Conservation (phyloP, 2,888 invertebrate species). For the Dimorphilus gyrociliatus region DNA sequence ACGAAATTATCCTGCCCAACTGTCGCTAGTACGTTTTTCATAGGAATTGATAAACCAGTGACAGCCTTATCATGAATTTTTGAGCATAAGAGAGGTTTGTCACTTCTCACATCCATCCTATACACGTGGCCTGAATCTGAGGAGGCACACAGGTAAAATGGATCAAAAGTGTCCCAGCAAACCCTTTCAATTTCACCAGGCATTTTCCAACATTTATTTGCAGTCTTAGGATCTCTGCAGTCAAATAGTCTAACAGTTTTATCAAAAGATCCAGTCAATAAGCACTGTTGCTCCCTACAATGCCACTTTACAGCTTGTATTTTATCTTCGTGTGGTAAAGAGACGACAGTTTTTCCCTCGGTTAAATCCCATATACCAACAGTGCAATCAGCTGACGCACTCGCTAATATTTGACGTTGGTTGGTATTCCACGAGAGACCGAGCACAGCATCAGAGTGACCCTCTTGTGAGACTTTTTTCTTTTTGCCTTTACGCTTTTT, state of each 20-base stretch:
- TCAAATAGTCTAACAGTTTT: conserved; percentile 57
- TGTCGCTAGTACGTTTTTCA: too few relatives aligned
- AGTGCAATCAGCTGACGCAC: conserved; percentile 75
- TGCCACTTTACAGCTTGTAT: conserved; percentile 38
- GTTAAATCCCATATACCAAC: conserved; percentile 83
- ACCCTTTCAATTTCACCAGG: conserved; percentile 69
- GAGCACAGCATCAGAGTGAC: conserved; percentile 77
- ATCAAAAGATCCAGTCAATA: conserved; percentile 70
- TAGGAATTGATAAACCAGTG: conserved; percentile 52
- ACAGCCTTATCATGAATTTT: conserved; percentile 66
- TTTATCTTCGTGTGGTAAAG: conserved; percentile 60
- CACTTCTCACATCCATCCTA: conserved; percentile 55
- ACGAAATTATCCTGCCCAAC: too few relatives aligned
- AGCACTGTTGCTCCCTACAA: conserved; percentile 53
- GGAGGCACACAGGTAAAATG: conserved; percentile 56
- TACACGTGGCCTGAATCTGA: conserved; percentile 49
- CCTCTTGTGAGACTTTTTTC: conserved; percentile 35
- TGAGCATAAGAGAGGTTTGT: conserved; percentile 50
- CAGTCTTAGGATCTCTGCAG: conserved; percentile 47
- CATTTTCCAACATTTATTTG: conserved; percentile 54
- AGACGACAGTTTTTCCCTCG: conserved; percentile 56
- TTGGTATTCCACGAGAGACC: conserved; percentile 68
- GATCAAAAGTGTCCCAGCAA: conserved; percentile 62
- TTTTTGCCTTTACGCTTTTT: conserved; percentile 53
- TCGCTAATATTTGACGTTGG: conserved; percentile 66